Evolutionary conservation across 2,113 vertebrate species (phyloP), one percentile per base, ranked within the genome.

Genomic region (Okapia johnstoni): DNA sequence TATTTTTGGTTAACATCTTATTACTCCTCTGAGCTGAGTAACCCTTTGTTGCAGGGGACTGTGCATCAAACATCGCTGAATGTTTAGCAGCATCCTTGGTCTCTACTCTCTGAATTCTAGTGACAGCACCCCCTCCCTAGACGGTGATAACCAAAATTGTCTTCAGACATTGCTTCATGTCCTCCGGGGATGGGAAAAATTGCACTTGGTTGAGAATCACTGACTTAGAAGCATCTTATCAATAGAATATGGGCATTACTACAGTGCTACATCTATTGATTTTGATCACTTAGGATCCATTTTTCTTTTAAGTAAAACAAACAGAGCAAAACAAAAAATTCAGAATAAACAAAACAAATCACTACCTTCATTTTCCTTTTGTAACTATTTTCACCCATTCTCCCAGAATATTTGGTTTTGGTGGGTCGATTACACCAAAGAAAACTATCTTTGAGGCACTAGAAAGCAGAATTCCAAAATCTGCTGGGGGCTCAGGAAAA

Each of bases 241-340:
- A 16, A 33, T 2, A 79, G 30, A 14, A 50, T 4, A 11, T 9
- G 58, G 83, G 1, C 21, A 25, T 81, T 19, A 23, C 16, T 36
- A 14, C 0, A 57, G 14, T 9, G 3, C 0, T 52, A 23, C 15
- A 3, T 46, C 43, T 46, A 26, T 57, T 16, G 21, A 73, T 50
- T 76, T 55, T 43, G 9, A 61, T 97, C 15, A n/a, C 36, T 6
- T 58, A 11, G 10, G 2, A 70, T 86, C n/a, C 2, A n/a, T 60
- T 95, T 94, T 86, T 52, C 46, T 90, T 80, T 94, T 81, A 86
- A 58, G 50, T 54, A 52, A 80, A 76, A 43, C 46, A 54, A 36
- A 33, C 76, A 73, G 57, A 3, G 23, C 33, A 50, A 17, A 88
- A 19, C 7, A 55, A 33, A 43, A n/a, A 54, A n/a, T 6, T 36